Evolutionary conservation across 2,113 vertebrate genomes (phyloP), one percentile per base, ranked within the genome.

Genomic region (Ardeotis arabs): DNA sequence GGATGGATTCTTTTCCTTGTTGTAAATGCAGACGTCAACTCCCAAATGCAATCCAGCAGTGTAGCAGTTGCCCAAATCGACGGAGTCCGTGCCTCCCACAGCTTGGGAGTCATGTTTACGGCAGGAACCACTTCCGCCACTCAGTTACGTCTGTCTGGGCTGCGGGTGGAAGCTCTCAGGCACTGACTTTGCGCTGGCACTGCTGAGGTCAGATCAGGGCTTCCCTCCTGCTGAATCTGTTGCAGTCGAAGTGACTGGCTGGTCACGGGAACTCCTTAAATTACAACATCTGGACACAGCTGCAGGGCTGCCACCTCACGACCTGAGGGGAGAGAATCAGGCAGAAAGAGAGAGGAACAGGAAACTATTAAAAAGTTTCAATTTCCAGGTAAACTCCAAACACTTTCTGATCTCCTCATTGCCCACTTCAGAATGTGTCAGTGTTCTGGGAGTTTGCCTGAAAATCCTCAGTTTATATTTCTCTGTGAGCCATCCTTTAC

Each of bases 21-120:
- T 23, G 19, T 37, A 73, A 77, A 87, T 44, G 9, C 55, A 58
- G n/a, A 70, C 69, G 14, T 53, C 41, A 33, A 18, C 27, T 76
- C 33, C 53, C 44, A 79, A 31, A 72, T 45, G 16, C 27, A 66
- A 37, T 72, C 56, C 24, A 67, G 27, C 29, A 60, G 17, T 16
- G 52, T 45, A 56, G 50, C 58, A 80, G 35, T 56, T 80, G 35
- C 90, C 66, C 49, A 69, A 52, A 33, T 24, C 39, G 63, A n/a
- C 13, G 50, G 12, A 68, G 62, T 41, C 10, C 14, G 1, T 2
- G 4, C 37, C 6, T 89, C 20, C 33, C 12, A 23, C 0, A 0
- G 29, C 13, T 56, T 77, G 29, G 33, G 44, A 73, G 28, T 10
- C 55, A 76, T 53, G 13, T 28, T 62, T 33, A 56, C 41, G 63